phyloP scores from a whole-genome alignment of 2,113 vertebrate genomes.

The Dicrurus megarhynchus region DNA sequence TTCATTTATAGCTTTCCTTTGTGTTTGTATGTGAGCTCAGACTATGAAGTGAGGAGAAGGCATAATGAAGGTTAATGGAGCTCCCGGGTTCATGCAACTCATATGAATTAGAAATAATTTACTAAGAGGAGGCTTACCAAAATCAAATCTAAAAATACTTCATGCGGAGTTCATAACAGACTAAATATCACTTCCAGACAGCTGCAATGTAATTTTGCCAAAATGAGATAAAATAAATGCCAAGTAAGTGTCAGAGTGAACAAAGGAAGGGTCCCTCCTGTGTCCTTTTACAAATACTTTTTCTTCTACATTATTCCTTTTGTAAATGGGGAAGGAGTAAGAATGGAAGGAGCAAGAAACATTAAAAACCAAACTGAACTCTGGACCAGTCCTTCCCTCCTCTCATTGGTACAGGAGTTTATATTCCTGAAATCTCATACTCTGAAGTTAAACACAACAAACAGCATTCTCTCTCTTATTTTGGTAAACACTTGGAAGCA shows the following conservation, averaged over 20 bases:
- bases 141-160: slow-evolving; percentile 58
- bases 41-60: background rate
- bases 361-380: background rate
- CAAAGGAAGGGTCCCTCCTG: background rate
- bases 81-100: slow-evolving; percentile 28
- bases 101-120: slow-evolving; percentile 67
- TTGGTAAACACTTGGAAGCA: background rate
- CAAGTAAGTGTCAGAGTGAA: slow-evolving; percentile 11
- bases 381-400: background rate
- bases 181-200: slow-evolving; percentile 21
- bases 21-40: background rate
- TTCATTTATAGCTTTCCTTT: background rate
- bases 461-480: background rate
- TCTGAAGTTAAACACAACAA: background rate
- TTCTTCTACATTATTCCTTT: background rate
- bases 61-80: slow-evolving; percentile 57
- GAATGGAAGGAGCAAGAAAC: background rate
- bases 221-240: slow-evolving; percentile 19
- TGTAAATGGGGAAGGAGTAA: background rate
- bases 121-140: slow-evolving; percentile 29
- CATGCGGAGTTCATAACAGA: slow-evolving; percentile 5
- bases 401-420: background rate
- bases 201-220: slow-evolving; percentile 20
- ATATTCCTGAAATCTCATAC: background rate
- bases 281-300: background rate